Base-by-base conservation (phyloP, 2,797 vertebrate species). In the Malacoctenus gilli region DNA sequence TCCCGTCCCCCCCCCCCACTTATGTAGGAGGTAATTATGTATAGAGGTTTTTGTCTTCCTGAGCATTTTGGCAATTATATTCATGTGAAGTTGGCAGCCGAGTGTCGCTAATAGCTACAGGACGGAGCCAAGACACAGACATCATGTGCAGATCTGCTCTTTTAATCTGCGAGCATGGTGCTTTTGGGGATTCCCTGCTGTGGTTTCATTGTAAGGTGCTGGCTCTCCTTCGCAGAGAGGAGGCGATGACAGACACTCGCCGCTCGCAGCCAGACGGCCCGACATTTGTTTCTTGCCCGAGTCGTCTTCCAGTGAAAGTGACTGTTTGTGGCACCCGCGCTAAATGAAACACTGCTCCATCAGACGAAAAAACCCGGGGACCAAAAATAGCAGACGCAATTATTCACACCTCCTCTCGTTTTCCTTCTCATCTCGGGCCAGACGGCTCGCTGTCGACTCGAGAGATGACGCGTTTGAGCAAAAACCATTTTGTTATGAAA, bases 171-270 rank as follows among this genome's bases (percentile, higher is more conserved):
- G 9, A 68, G 40, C 31, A 8, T 18, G 25, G 61, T 42, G 23
- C 55, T 74, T 61, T 52, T 42, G 52, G 65, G 58, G 23, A 38
- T 61, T 77, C 49, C 70, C 70, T 75, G 54, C 59, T 68, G 73
- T 38, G 61, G 14, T 59, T 81, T 71, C 22, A 59, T 58, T 55
- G 59, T 40, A 53, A 49, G 49, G 61, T 71, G 55, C 36, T 13
- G 23, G 36, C 47, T 62, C 30, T 34, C 55, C 66, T 35, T 58
- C 4, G 73, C 64, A 55, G 60, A 72, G 48, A 53, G 50, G 40
- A 60, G 46, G 50, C 5, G 46, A 79, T 60, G 53, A 60, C 39
- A 73, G 68, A 66, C 23, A 10, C 20, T 48, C 2, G 37, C 37
- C 60, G 46, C 48, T 59, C 52, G 18, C 19, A 65, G 47, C 43